Evolutionary conservation across 1,140 invertebrate species (phyloP).

Genomic region (Polypedilum pembai): DNA sequence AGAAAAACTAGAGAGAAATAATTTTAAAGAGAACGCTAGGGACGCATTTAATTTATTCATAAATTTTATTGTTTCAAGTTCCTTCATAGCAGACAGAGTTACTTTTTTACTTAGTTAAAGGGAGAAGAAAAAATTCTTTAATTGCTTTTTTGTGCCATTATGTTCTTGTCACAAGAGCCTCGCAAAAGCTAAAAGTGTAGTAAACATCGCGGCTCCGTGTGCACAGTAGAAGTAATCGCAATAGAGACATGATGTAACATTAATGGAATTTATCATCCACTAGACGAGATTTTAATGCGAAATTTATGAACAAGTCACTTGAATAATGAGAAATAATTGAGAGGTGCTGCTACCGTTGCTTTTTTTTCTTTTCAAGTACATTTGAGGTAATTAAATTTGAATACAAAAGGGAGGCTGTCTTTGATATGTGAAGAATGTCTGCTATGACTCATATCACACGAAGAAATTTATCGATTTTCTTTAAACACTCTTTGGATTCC

Average conservation of each 20-base stretch:
- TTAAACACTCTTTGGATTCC: too few species aligned
- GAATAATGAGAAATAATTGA: background rate
- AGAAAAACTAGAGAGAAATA: background rate
- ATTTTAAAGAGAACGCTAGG: background rate
- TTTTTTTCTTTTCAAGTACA: background rate
- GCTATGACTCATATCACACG: too few species aligned
- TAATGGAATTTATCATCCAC: slow-evolving; percentile 3
- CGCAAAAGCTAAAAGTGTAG: background rate
- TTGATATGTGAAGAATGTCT: too few species aligned
- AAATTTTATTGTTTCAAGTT: slow-evolving; percentile 19
- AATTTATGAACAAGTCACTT: background rate
- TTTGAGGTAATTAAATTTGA: too few species aligned
- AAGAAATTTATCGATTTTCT: too few species aligned
- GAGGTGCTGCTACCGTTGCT: background rate
- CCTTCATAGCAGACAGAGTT: background rate
- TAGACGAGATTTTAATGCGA: background rate
- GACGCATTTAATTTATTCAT: slow-evolving; percentile 18
- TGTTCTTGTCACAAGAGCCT: slow-evolving; percentile 24
- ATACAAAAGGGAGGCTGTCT: too few species aligned
- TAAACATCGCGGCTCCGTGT: too few species aligned
- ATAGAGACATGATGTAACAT: background rate
- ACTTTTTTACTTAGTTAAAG: background rate
- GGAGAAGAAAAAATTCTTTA: background rate
- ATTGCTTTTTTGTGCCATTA: slow-evolving; percentile 27
- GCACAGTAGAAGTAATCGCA: background rate